Percentiles rank a stretch among this genome's conserved stretches.
phyloP scores from a whole-genome alignment of 1,140 invertebrate species.

The Pectinophora gossypiella region DNA sequence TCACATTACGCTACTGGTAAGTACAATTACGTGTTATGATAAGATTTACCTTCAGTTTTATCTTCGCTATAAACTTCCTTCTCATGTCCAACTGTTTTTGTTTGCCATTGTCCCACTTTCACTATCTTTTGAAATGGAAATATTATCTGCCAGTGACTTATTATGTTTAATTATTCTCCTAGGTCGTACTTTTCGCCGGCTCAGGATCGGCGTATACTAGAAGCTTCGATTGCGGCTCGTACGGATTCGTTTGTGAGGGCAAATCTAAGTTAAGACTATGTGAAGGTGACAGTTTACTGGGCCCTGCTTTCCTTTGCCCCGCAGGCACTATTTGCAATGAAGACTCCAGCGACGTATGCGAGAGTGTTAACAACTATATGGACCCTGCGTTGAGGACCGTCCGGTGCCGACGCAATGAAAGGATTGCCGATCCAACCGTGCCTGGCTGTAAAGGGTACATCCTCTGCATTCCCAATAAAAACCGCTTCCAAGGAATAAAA shows the following conservation, averaged over 20 bases:
- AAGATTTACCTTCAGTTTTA: neutral
- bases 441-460: constrained; percentile 65
- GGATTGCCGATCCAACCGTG: constrained; percentile 54
- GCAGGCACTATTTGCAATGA: constrained; percentile 54
- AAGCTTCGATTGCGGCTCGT: constrained; percentile 45
- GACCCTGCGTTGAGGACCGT: constrained; percentile 38
- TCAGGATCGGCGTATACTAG: constrained; percentile 6
- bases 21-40: neutral
- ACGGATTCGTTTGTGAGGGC: constrained; percentile 56
- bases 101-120: neutral
- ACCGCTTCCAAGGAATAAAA: constrained; percentile 60
- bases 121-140: neutral
- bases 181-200: neutral
- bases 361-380: constrained; percentile 44
- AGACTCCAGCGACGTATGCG: constrained; percentile 55
- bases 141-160: no score
- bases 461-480: constrained; percentile 60
- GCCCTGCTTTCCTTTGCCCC: constrained; percentile 55
- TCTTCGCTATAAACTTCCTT: neutral
- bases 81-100: neutral
- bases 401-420: constrained; percentile 50
- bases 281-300: constrained; percentile 42
- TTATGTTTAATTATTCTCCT: constrained; percentile 16
- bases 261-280: constrained; percentile 47
- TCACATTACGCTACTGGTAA: neutral